Conservation (phyloP, 2,113 vertebrate species). For the Dipodomys merriami region DNA sequence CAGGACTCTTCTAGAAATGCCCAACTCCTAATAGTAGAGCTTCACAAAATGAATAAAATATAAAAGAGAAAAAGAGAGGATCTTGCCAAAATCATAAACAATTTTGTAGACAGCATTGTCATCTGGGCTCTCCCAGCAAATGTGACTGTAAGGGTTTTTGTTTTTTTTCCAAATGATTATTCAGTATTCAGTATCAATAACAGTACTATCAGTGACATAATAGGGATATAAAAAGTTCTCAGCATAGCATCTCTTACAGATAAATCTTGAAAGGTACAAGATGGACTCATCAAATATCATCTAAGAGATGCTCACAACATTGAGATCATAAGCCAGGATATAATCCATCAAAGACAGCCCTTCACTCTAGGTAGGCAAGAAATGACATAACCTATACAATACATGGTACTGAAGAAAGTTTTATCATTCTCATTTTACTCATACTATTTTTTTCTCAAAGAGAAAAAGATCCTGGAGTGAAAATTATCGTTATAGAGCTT, state of each 20-base stretch:
- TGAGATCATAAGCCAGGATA: not conserved
- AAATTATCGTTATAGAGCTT: not conserved
- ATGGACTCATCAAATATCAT: not conserved
- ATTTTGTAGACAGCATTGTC: not conserved
- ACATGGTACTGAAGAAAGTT: constrained; percentile 17
- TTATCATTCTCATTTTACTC: constrained; percentile 1
- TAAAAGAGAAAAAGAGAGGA: not conserved
- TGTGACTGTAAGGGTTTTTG: not conserved
- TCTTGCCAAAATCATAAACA: constrained; percentile 9
- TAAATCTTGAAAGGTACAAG: constrained; percentile 35
- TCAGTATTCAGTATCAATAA: not conserved
- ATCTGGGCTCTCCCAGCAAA: not conserved
- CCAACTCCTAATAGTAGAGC: not conserved
- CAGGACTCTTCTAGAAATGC: not conserved
- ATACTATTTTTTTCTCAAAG: constrained; percentile 36
- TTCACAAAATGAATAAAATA: constrained; percentile 1
- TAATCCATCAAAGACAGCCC: not conserved
- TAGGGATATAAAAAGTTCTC: not conserved
- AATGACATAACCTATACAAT: constrained; percentile 27
- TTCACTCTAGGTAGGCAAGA: constrained; percentile 22
- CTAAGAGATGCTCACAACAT: not conserved
- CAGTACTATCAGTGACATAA: not conserved
- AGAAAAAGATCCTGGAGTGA: not conserved
- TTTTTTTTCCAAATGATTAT: not conserved
- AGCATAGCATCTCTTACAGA: not conserved